These are phyloP conservation scores for Fragum whitleyi DNA, from an alignment of 2,888 invertebrate species.

Conservation along the genomic window DNA sequence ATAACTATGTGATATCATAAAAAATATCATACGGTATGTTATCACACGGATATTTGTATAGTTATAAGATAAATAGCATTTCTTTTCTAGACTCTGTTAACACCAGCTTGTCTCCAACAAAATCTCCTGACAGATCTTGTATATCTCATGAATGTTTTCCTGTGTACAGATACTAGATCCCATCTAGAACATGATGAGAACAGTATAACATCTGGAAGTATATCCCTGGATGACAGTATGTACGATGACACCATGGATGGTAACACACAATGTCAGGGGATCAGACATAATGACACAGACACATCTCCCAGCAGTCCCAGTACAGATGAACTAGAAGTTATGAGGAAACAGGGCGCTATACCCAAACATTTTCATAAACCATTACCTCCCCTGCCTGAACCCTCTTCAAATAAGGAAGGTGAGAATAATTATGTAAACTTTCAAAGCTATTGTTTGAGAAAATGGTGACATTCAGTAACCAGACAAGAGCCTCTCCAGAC, in stretches of 20 bases:
- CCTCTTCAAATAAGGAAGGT: slow-evolving; percentile 58
- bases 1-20: too few relatives aligned
- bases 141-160: too few relatives aligned
- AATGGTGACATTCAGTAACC: not conserved
- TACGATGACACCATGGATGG: slow-evolving; percentile 68
- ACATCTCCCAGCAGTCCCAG: slow-evolving; percentile 75
- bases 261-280: not conserved
- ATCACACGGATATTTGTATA: too few relatives aligned
- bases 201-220: slow-evolving; percentile 76
- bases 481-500: not conserved
- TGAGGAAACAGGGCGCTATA: slow-evolving; percentile 80
- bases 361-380: slow-evolving; percentile 74
- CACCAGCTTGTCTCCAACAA: too few relatives aligned
- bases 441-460: not conserved
- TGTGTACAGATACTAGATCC: slow-evolving; percentile 53
- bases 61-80: too few relatives aligned
- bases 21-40: too few relatives aligned
- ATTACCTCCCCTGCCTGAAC: slow-evolving; percentile 62
- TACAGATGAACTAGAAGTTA: slow-evolving; percentile 74
- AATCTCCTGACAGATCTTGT: too few relatives aligned
- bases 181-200: slow-evolving; percentile 47
- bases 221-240: slow-evolving; percentile 77
- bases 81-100: too few relatives aligned
- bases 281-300: slow-evolving; percentile 58
- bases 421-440: slow-evolving; percentile 8